These are phyloP conservation scores for Drosophila cardini DNA, from an alignment of 1,140 invertebrate species.

Conservation along the genomic window DNA sequence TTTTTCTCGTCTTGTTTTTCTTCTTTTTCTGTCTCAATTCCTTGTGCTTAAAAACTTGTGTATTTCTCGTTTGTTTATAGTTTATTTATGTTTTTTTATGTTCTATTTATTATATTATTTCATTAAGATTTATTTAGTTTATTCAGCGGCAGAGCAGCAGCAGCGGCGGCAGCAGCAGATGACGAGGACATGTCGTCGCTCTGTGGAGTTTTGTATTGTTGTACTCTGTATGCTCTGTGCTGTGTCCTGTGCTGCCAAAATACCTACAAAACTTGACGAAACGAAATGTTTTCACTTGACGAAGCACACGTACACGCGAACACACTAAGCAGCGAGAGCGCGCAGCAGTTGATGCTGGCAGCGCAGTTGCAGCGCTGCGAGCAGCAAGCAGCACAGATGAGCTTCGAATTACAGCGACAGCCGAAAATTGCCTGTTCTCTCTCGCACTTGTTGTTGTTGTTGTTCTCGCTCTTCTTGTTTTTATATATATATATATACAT, in stretches of 20 bases:
- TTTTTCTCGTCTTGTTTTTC: conserved; percentile 5
- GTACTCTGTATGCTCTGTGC: no score
- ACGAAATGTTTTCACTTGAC: conserved; percentile 80
- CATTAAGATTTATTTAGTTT: conserved; percentile 44
- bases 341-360: conserved; percentile 17
- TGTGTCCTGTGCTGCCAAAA: conserved; percentile 65
- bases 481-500: conserved; percentile 27
- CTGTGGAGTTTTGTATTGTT: conserved; percentile 48
- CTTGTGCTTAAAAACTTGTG: conserved; percentile 29
- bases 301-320: conserved; percentile 46
- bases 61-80: conserved; percentile 10
- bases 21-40: conserved; percentile 25
- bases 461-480: conserved; percentile 39
- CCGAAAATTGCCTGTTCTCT: conserved; percentile 63
- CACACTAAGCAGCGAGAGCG: conserved; percentile 17
- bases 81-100: not conserved
- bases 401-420: conserved; percentile 77
- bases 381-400: conserved; percentile 58
- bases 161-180: conserved; percentile 57
- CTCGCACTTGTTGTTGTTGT: conserved; percentile 17
- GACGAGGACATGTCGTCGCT: conserved; percentile 58
- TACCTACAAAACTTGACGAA: conserved; percentile 82
- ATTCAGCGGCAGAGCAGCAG: conserved; percentile 30
- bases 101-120: conserved; percentile 16
- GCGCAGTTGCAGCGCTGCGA: conserved; percentile 36